Evolutionary conservation across 2,113 vertebrate species (phyloP).

Genomic region (Coptodon bakossiorum): DNA sequence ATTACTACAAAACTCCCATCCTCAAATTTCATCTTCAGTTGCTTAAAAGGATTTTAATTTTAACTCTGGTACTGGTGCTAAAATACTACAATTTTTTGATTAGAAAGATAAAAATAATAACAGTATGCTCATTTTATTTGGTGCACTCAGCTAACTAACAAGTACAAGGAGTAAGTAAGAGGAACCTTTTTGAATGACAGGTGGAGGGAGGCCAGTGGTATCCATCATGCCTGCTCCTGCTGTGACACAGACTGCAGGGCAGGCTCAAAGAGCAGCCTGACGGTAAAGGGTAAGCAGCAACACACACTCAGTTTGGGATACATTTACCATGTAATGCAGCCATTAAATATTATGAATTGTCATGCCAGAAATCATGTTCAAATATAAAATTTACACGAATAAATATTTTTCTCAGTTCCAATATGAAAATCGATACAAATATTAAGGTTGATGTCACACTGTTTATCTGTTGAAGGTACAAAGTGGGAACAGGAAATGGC

Average conservation of each 20-base stretch:
- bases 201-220: constrained; percentile 36
- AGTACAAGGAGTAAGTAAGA: neutral
- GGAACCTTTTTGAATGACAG: constrained; percentile 4
- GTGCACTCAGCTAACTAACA: neutral
- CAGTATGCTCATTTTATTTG: neutral
- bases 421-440: neutral
- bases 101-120: neutral
- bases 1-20: neutral
- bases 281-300: neutral
- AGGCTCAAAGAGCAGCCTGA: neutral
- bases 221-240: constrained; percentile 24
- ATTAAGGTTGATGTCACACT: neutral
- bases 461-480: neutral
- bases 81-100: neutral
- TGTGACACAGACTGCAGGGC: constrained; percentile 31
- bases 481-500: neutral
- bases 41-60: neutral
- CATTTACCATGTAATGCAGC: neutral
- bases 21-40: neutral
- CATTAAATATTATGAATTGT: neutral
- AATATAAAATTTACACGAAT: neutral
- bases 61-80: neutral
- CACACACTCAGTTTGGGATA: neutral
- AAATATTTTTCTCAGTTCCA: neutral
- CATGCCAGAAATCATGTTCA: neutral